phyloP scores from a whole-genome alignment of 37 sponge, comb jelly and placozoan species.

The Theonella swinhoei region DNA sequence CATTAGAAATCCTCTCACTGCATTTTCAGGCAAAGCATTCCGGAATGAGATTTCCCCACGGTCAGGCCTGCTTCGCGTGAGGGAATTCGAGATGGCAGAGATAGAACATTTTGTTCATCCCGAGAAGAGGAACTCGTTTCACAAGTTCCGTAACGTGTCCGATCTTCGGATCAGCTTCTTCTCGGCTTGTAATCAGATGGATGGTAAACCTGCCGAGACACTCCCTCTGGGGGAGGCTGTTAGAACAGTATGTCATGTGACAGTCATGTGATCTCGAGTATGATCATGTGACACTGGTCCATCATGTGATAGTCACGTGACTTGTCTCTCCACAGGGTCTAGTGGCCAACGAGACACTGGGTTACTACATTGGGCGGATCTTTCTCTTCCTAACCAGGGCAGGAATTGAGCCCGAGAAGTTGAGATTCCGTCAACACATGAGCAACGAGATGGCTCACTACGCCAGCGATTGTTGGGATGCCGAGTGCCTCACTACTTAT shows the following conservation, averaged over 20 bases:
- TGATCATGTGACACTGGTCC: conserved; percentile 2
- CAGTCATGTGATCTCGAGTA: not conserved
- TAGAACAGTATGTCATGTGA: conserved; percentile 19
- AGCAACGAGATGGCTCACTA: conserved; percentile 99
- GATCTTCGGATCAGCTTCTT: conserved; percentile 61
- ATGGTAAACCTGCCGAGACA: conserved; percentile 57
- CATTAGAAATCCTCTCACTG: not conserved
- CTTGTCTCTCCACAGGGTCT: conserved; percentile 48
- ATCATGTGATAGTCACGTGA: not conserved
- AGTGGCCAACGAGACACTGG: conserved; percentile 83
- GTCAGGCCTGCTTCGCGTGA: conserved; percentile 89
- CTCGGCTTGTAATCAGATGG: conserved; percentile 77
- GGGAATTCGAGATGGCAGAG: conserved; percentile 97
- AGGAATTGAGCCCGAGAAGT: conserved; percentile 76
- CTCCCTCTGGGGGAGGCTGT: conserved; percentile 85
- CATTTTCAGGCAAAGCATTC: conserved; percentile 21
- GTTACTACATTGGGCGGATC: conserved; percentile 94
- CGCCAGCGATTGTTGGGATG: conserved; percentile 99
- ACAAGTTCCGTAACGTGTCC: conserved; percentile 72
- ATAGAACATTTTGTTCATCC: conserved; percentile 98
- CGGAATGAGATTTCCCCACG: conserved; percentile 98
- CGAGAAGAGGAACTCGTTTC: conserved; percentile 59
- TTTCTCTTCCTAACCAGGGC: conserved; percentile 71
- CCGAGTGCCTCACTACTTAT: conserved; percentile 95
- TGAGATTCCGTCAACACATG: conserved; percentile 97